Conservation (phyloP, 1,140 invertebrate species). For the Battus philenor region DNA sequence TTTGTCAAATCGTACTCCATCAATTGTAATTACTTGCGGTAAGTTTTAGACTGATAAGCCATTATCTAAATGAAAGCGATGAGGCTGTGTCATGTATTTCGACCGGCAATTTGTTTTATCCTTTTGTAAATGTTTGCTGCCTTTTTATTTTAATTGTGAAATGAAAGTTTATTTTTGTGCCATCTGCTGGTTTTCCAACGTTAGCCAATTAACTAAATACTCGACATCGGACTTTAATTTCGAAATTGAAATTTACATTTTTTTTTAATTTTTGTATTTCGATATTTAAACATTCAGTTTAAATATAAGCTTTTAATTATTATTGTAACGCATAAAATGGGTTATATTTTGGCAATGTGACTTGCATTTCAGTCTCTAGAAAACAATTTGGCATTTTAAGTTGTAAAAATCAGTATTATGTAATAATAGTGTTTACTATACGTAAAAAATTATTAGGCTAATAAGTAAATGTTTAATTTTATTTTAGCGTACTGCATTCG, state of each 20-base stretch:
- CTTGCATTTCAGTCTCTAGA: no score
- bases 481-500: no score
- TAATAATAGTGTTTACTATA: no score
- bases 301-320: no score
- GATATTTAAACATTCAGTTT: no score
- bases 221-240: conserved; percentile 8
- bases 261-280: background rate
- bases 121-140: background rate
- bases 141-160: conserved; percentile 4
- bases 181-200: conserved; percentile 8
- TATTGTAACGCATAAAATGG: no score
- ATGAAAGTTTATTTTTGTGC: conserved; percentile 15
- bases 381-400: no score
- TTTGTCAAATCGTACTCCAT: conserved; percentile 23
- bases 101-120: conserved; percentile 20
- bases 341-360: no score
- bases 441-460: no score
- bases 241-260: conserved; percentile 2
- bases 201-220: conserved; percentile 14
- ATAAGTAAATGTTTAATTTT: no score
- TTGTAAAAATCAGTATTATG: no score
- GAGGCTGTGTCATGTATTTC: conserved; percentile 13
- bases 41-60: conserved; percentile 30
- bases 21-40: conserved; percentile 33
- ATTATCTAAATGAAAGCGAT: conserved; percentile 40